phyloP scores from a whole-genome alignment of 2,113 vertebrate species.

The Desmodus rotundus region DNA sequence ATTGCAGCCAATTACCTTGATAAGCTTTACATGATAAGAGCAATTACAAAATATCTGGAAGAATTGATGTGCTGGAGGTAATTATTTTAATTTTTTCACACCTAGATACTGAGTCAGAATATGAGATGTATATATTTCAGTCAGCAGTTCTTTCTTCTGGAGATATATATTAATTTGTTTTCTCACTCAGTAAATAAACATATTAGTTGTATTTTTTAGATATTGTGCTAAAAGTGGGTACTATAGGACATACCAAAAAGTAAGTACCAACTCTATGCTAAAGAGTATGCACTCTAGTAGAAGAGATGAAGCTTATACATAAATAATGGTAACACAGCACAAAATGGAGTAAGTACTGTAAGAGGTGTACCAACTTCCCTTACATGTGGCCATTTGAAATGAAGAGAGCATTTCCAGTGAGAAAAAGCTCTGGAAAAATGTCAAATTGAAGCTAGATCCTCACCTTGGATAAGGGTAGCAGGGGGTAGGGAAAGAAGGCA shows the following conservation, averaged over 20 bases:
- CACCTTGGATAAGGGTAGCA: neutral
- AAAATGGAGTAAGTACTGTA: neutral
- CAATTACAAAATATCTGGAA: conserved; percentile 62
- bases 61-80: conserved; percentile 42
- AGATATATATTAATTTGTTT: conserved; percentile 26
- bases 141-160: conserved; percentile 28
- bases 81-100: conserved; percentile 66
- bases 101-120: conserved; percentile 20
- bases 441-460: neutral
- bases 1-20: conserved; percentile 55
- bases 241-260: neutral
- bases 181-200: conserved; percentile 1
- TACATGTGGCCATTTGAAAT: neutral
- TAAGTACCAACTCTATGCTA: neutral
- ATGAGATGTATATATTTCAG: neutral
- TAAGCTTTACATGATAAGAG: conserved; percentile 61
- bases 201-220: conserved; percentile 24
- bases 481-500: neutral
- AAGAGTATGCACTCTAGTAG: neutral
- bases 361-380: neutral
- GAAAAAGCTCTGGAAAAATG: neutral
- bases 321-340: neutral
- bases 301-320: neutral
- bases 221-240: neutral
- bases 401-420: neutral